These are phyloP conservation scores for Australoheros scitulus DNA, from an alignment of 2,113 vertebrate genomes.

Conservation along the genomic window DNA sequence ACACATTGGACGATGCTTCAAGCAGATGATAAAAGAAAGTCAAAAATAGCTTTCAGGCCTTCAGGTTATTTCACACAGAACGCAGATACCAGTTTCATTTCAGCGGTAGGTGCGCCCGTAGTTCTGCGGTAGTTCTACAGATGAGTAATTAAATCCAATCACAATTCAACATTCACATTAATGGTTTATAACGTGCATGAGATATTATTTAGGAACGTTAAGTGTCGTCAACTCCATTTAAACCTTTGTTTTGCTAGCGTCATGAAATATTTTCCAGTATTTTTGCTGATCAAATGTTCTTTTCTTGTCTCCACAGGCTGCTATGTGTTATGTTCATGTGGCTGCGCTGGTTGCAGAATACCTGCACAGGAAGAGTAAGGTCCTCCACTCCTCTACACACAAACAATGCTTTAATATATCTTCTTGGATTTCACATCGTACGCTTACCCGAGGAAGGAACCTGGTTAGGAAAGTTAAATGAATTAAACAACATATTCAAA, in stretches of 20 bases:
- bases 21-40: not conserved
- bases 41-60: not conserved
- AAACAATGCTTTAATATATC: not conserved
- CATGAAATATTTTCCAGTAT: not conserved
- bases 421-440: not conserved
- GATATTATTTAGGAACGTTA: not conserved
- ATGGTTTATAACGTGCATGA: not conserved
- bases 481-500: not conserved
- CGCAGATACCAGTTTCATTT: not conserved
- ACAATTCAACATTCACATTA: fast-evolving
- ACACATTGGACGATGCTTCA: not conserved
- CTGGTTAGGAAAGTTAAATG: not conserved
- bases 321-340: constrained; percentile 95
- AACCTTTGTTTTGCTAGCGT: not conserved
- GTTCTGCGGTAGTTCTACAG: not conserved
- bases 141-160: not conserved
- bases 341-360: constrained; percentile 95
- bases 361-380: constrained; percentile 95
- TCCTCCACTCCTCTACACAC: not conserved
- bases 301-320: constrained; percentile 82
- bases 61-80: fast-evolving
- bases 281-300: not conserved
- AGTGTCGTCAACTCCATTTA: not conserved
- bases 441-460: no score
- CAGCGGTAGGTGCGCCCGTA: not conserved